A percentile compares a stretch with the other conserved stretches of the same genome.
Evolutionary conservation across 2,888 invertebrate genomes (phyloP).

Genomic region (Polydesmus complanatus): DNA sequence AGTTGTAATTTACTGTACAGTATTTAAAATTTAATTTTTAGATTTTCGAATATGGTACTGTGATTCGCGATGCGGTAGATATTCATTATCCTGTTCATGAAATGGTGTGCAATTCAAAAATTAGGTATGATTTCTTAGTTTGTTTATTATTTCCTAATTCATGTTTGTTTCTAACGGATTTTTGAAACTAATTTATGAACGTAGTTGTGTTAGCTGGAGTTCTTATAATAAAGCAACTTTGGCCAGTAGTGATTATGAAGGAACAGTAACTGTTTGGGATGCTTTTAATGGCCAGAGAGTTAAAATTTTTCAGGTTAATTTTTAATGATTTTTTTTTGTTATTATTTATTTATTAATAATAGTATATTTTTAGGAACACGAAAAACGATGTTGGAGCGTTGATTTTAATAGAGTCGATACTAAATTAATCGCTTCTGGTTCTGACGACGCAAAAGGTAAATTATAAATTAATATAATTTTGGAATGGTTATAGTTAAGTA

Average conservation of each 20-base stretch:
- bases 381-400: conserved; percentile 90
- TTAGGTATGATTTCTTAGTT: too few species aligned
- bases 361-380: conserved; percentile 61
- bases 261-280: conserved; percentile 87
- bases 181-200: conserved; percentile 1
- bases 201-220: conserved; percentile 85
- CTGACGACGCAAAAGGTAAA: conserved; percentile 64
- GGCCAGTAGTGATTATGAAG: conserved; percentile 88
- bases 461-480: not conserved
- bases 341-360: conserved; percentile 9
- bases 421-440: conserved; percentile 75
- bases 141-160: not conserved
- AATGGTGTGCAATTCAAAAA: conserved; percentile 82
- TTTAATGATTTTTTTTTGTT: conserved; percentile 28
- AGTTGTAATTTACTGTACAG: not conserved
- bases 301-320: conserved; percentile 22
- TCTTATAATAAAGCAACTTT: conserved; percentile 73
- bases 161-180: not conserved
- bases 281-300: conserved; percentile 53
- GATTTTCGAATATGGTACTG: conserved; percentile 68
- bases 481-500: not conserved
- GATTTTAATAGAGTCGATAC: conserved; percentile 88
- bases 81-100: conserved; percentile 84
- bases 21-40: conserved; percentile 19
- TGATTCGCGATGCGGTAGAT: conserved; percentile 71